Base-by-base conservation (phyloP, 2,797 vertebrate species). In the Pyrrhura leucotis region DNA sequence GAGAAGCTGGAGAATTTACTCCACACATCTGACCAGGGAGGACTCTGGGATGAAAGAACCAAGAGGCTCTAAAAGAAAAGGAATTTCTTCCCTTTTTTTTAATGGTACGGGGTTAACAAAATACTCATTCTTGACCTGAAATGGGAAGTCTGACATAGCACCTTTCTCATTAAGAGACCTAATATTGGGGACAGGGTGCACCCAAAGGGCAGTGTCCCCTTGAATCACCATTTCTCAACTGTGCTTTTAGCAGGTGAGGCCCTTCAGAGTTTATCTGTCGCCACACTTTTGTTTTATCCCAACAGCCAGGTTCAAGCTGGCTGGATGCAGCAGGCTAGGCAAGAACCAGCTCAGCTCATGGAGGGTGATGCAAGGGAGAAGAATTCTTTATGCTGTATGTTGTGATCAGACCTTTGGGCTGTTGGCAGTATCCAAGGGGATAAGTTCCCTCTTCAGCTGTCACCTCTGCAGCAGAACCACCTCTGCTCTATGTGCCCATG, bases 1-100 rank as follows among this genome's bases (percentile, higher is more conserved):
- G 94, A 86, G 73, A 42, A 95, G 92, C 88, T 82, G 74, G 87
- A 90, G 72, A 95, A 84, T 94, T 95, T 75, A 19, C 33, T 88
- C 37, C 1, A 0, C 50, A 21, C 82, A 77, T 86, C 67, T n/a
- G 20, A 93, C 23, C 2, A 0, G 88, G 63, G 61, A 94, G 50
- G 39, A 85, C 42, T 85, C 54, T 0, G 0, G 80, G 72, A 77
- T 45, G 78, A 88, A 95, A 88, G 81, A 67, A 79, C 48, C 10
- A 3, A 76, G 19, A 83, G 7, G 29, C 29, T 59, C 56, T 35
- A 58, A 61, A 62, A 67, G 54, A 75, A 68, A 62, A 66, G 23
- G 42, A 63, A 39, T 90, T 94, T 78, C 31, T 81, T 69, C 2
- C 21, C 14, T 25, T 23, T 58, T 5, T 42, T 58, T 53, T 58